Conservation (phyloP, 2,888 invertebrate species). For the Petrophora chlorosata region DNA sequence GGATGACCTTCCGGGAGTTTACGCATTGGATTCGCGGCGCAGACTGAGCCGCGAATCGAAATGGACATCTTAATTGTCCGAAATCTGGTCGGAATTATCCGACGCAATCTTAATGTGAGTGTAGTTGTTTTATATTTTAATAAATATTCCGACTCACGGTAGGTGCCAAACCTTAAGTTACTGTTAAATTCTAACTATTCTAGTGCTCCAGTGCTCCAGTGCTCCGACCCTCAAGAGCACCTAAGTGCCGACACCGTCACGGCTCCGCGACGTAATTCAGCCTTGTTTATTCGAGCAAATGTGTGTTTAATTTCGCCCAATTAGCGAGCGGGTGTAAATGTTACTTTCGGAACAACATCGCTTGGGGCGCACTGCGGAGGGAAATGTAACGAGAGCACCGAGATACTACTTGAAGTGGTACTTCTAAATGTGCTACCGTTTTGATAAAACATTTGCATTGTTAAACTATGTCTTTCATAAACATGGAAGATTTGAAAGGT, state of each 20-base stretch:
- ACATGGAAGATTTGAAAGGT: no score
- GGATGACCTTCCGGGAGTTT: no score
- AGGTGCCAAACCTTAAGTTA: no score
- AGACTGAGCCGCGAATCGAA: no score
- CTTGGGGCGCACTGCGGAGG: not conserved
- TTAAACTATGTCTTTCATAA: no score
- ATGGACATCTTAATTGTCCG: no score
- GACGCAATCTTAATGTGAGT: no score
- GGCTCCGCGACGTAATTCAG: slow-evolving; percentile 27
- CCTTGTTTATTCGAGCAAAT: slow-evolving; percentile 32
- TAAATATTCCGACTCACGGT: not conserved
- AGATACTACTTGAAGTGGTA: not conserved
- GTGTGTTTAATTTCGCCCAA: slow-evolving; percentile 38
- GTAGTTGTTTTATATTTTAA: no score
- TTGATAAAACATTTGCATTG: not conserved
- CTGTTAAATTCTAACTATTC: no score
- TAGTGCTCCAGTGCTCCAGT: not conserved
- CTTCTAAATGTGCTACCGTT: not conserved
- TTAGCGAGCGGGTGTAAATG: slow-evolving; percentile 28
- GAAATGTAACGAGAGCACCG: not conserved
- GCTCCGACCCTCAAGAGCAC: not conserved
- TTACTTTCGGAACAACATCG: slow-evolving; percentile 13
- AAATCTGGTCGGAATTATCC: no score
- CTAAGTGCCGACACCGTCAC: slow-evolving; percentile 8
- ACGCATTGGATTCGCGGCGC: no score